Evolutionary conservation across 1,140 invertebrate species (phyloP).

Genomic region (Temnothorax nylanderi): DNA sequence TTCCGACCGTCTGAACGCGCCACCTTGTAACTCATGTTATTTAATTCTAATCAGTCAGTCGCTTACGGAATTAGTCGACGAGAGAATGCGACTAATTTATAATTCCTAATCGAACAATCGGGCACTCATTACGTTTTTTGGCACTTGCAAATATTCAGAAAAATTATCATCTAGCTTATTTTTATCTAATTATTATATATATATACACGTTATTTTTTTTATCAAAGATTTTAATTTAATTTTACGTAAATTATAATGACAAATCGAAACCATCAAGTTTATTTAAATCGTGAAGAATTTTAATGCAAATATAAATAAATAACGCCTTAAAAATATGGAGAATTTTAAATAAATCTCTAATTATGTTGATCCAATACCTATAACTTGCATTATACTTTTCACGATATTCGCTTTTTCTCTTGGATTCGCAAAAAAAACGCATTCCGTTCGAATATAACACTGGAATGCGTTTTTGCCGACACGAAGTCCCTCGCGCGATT

Average conservation of each 20-base stretch:
- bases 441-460: background rate
- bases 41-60: constrained; percentile 69
- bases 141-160: background rate
- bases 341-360: background rate
- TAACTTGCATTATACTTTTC: background rate
- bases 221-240: background rate
- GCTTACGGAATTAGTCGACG: constrained; percentile 48
- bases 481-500: background rate
- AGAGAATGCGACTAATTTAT: constrained; percentile 51
- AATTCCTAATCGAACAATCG: constrained; percentile 30
- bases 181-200: background rate
- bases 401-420: background rate
- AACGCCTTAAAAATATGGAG: background rate
- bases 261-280: background rate
- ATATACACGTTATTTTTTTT: background rate
- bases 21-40: constrained; percentile 69
- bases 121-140: constrained; percentile 16
- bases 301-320: background rate
- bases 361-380: background rate
- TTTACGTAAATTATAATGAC: background rate
- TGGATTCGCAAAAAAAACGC: background rate
- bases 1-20: constrained; percentile 58
- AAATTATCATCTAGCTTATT: background rate
- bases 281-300: background rate
- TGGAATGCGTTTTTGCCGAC: background rate